These are phyloP conservation scores for Eurypyga helias DNA, from an alignment of 2,113 vertebrate species.

Conservation along the genomic window DNA sequence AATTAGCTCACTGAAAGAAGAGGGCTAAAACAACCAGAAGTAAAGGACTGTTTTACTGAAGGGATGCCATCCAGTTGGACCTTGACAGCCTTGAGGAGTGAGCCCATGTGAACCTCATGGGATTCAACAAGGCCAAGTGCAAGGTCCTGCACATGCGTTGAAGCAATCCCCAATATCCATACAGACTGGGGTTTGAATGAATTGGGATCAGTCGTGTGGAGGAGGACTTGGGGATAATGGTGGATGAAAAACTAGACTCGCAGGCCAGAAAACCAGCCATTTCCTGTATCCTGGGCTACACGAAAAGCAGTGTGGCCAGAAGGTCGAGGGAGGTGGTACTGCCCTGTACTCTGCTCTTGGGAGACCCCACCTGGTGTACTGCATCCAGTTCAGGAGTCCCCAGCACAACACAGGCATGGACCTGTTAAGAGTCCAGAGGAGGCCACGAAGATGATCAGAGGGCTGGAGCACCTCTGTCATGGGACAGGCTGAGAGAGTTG, in stretches of 20 bases:
- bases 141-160: neutral
- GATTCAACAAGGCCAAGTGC: neutral
- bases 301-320: neutral
- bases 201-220: neutral
- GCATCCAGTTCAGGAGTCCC: neutral
- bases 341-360: fast-evolving
- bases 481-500: neutral
- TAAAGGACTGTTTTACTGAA: neutral
- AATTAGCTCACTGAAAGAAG: neutral
- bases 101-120: neutral
- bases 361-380: neutral
- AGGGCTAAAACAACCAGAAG: neutral
- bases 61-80: neutral
- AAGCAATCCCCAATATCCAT: neutral
- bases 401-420: neutral
- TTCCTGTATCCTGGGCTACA: neutral
- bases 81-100: neutral
- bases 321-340: neutral
- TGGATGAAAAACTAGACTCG: neutral
- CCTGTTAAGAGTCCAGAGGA: neutral
- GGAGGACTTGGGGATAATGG: neutral
- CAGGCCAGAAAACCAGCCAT: neutral
- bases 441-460: neutral
- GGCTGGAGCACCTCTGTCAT: neutral
- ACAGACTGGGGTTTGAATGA: neutral